phyloP scores from a whole-genome alignment of 64 coral and sea anemone genomes.

The Acropora yongei region DNA sequence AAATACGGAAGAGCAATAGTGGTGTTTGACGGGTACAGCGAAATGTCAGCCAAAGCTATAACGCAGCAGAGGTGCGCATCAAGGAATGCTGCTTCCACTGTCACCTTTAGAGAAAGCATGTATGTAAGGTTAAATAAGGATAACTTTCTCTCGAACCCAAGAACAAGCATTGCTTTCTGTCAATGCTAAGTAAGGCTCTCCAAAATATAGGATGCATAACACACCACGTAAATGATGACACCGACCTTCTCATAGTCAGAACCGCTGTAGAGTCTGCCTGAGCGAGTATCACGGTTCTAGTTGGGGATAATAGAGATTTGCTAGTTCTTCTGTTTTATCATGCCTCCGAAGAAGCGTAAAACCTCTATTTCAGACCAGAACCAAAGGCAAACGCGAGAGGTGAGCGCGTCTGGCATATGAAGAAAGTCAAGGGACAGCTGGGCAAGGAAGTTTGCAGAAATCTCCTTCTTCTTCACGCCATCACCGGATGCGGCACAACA shows the following conservation, averaged over 20 bases:
- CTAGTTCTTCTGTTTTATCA: slow-evolving; percentile 17
- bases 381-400: slow-evolving; percentile 3
- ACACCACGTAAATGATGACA: neutral
- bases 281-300: slow-evolving; percentile 16
- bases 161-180: neutral
- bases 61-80: neutral
- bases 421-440: neutral
- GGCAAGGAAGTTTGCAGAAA: slow-evolving; percentile 34
- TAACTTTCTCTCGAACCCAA: neutral
- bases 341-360: neutral
- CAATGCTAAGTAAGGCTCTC: neutral
- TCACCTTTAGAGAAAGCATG: neutral
- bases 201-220: neutral
- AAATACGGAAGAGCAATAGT: neutral
- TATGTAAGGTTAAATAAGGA: neutral
- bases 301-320: slow-evolving; percentile 37
- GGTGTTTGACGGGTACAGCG: too few relatives aligned
- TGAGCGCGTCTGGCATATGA: neutral
- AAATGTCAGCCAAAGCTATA: neutral
- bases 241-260: neutral
- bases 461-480: slow-evolving; percentile 9
- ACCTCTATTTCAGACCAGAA: neutral
- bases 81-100: neutral
- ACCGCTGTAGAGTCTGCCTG: slow-evolving; percentile 3
- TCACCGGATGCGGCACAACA: too few relatives aligned